Conservation (phyloP, 2,888 invertebrate species). For the Pristionchus exspectatus region DNA sequence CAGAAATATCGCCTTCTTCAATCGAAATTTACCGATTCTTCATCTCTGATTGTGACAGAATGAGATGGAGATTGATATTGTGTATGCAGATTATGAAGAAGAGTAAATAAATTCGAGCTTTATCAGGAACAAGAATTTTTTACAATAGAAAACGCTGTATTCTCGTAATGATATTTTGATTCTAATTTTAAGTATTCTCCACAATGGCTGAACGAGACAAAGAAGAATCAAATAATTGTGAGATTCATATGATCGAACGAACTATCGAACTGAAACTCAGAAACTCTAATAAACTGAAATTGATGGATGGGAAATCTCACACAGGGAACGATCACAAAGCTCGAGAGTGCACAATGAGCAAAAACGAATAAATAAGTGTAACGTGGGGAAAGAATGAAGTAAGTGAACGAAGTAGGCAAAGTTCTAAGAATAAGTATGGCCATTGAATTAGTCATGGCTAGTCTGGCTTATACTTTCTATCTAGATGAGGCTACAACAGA, state of each 20-base stretch:
- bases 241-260: not conserved
- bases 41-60: too few relatives aligned
- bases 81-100: too few relatives aligned
- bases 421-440: not conserved
- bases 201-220: not conserved
- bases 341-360: conserved; percentile 18
- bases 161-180: not conserved
- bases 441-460: conserved; percentile 29
- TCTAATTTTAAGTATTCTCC: not conserved
- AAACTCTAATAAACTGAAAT: not conserved
- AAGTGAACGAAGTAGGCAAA: not conserved
- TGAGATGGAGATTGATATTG: too few relatives aligned
- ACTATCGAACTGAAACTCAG: not conserved
- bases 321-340: conserved; percentile 12
- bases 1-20: too few relatives aligned
- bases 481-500: conserved; percentile 1
- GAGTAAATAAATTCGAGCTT: not conserved
- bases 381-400: not conserved
- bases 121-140: not conserved
- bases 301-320: not conserved
- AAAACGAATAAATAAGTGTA: conserved; percentile 24
- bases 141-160: not conserved
- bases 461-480: not conserved
- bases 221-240: not conserved
- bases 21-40: too few relatives aligned